Percentiles rank a stretch among this genome's conserved stretches.
Conservation (phyloP, 2,888 invertebrate genomes). For the Caenorhabditis macrosperma region DNA sequence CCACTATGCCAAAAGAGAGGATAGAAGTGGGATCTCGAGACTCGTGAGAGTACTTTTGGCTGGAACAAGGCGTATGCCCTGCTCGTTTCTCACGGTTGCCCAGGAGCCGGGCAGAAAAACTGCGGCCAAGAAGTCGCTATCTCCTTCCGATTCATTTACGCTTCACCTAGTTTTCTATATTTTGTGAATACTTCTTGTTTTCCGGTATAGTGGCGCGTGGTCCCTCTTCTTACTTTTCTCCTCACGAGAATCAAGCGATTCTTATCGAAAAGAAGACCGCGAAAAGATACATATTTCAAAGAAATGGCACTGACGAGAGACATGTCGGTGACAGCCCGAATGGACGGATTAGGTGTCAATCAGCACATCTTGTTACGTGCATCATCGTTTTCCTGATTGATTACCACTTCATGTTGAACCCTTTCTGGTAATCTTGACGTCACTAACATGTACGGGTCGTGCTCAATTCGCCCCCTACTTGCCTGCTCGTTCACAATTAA, state of each 20-base stretch:
- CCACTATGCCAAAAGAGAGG: neutral
- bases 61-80: neutral
- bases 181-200: neutral
- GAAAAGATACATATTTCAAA: neutral
- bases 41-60: conserved; percentile 1
- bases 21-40: too few relatives aligned
- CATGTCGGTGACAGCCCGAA: neutral
- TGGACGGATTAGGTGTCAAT: neutral
- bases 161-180: conserved; percentile 6
- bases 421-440: neutral
- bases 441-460: neutral
- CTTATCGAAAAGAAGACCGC: neutral
- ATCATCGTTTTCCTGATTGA: neutral
- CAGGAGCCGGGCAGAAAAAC: neutral
- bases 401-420: neutral
- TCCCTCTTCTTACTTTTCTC: neutral
- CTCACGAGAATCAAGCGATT: too few relatives aligned
- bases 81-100: neutral
- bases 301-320: neutral
- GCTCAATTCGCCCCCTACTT: neutral
- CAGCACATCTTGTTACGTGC: neutral
- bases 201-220: neutral
- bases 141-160: neutral
- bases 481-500: neutral
- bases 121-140: neutral